Evolutionary conservation across 2,888 invertebrate species (phyloP).

Genomic region (Biston betularia): DNA sequence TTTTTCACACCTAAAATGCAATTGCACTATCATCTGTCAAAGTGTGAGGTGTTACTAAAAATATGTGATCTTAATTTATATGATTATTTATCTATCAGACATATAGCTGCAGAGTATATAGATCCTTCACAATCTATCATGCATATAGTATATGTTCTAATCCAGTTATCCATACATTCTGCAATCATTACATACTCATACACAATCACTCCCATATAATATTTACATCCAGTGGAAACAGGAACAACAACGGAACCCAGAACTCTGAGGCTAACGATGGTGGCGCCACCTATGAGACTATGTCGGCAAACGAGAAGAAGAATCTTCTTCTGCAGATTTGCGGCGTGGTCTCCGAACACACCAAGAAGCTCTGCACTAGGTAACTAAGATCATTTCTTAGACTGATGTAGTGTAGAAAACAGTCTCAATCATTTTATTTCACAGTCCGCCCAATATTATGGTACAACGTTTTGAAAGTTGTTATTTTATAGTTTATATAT

Average conservation of each 20-base stretch:
- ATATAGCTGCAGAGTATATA: neutral
- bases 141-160: neutral
- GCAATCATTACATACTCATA: neutral
- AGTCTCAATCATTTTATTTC: too few relatives aligned
- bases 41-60: neutral
- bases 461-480: neutral
- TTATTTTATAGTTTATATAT: too few relatives aligned
- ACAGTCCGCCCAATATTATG: neutral
- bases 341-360: constrained; percentile 91
- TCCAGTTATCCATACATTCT: constrained; percentile 1
- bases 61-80: neutral
- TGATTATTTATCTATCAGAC: neutral
- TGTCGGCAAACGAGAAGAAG: constrained; percentile 87
- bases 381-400: constrained; percentile 40
- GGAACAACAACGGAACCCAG: constrained; percentile 74
- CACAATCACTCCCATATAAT: constrained; percentile 13
- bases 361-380: constrained; percentile 90
- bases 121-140: neutral
- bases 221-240: constrained; percentile 48
- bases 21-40: neutral
- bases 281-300: constrained; percentile 87
- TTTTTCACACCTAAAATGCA: neutral
- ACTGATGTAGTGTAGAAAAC: neutral
- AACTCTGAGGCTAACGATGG: constrained; percentile 83
- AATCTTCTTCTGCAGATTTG: constrained; percentile 88